phyloP scores from a whole-genome alignment of 2,113 vertebrate genomes.

The Heterocephalus glaber region DNA sequence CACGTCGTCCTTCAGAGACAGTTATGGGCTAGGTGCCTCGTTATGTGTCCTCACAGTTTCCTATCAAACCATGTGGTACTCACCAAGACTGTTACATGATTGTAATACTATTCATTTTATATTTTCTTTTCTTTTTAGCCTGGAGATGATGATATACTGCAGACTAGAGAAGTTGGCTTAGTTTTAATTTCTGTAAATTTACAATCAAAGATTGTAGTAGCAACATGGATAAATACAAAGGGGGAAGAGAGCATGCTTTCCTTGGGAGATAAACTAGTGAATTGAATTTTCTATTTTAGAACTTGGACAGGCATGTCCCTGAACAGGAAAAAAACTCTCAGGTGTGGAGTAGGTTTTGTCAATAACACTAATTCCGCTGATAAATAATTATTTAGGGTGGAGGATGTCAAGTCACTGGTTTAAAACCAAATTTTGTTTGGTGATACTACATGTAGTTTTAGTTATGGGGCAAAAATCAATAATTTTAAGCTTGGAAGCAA shows the following conservation, averaged over 20 bases:
- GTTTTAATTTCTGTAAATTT: constrained; percentile 17
- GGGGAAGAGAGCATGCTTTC: background rate
- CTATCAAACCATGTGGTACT: background rate
- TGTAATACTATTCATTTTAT: background rate
- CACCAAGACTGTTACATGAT: background rate
- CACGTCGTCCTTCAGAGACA: background rate
- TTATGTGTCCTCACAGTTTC: background rate
- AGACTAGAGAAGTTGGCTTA: background rate
- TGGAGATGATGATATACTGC: background rate
- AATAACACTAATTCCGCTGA: background rate
- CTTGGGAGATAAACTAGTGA: background rate
- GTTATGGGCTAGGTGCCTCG: background rate
- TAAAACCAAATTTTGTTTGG: constrained; percentile 21
- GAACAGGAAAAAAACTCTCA: background rate
- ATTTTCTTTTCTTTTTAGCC: background rate
- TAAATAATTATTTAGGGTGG: background rate
- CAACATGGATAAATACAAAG: background rate
- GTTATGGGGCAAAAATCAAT: background rate
- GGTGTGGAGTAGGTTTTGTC: background rate
- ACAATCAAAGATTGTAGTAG: background rate
- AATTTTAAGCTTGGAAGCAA: background rate
- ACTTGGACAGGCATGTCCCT: background rate
- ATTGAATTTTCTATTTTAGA: background rate
- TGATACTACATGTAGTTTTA: background rate
- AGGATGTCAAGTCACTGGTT: background rate